Conservation (phyloP, 2,888 invertebrate species). For the Leptinotarsa juncta region DNA sequence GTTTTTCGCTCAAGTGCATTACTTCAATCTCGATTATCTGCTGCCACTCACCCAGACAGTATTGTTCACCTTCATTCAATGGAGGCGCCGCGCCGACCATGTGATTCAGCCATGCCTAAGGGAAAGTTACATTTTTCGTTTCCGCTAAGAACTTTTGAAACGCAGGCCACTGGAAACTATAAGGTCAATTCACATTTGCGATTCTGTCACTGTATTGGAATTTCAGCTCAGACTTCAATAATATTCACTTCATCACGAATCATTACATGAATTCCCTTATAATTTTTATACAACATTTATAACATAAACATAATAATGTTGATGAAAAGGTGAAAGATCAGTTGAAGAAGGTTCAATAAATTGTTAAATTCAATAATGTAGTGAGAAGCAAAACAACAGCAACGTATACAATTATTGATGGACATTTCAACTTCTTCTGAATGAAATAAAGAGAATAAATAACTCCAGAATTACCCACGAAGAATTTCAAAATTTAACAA, state of each 20-base stretch:
- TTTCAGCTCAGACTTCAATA: not conserved
- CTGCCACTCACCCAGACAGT: not conserved
- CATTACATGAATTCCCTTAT: too few species aligned
- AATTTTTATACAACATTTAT: too few species aligned
- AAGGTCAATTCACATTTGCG: slow-evolving; percentile 17
- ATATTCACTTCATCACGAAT: not conserved
- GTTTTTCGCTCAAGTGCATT: not conserved
- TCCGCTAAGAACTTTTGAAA: slow-evolving; percentile 29
- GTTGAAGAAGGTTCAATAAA: too few species aligned
- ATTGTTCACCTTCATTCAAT: not conserved
- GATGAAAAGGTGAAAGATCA: too few species aligned
- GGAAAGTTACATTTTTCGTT: slow-evolving; percentile 29
- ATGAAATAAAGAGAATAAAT: too few species aligned
- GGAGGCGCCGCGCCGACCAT: slow-evolving; percentile 5
- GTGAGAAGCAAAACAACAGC: too few species aligned
- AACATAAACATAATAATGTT: too few species aligned
- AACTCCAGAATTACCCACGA: too few species aligned
- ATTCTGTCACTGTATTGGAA: not conserved
- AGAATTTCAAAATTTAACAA: too few species aligned
- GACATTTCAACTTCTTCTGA: too few species aligned
- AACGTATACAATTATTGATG: too few species aligned
- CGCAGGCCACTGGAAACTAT: slow-evolving; percentile 33
- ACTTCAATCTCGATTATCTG: not conserved
- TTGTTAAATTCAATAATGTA: too few species aligned
- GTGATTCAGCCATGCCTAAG: slow-evolving; percentile 21